phyloP scores from a whole-genome alignment of 2,113 vertebrate species.

The Pipa parva region DNA sequence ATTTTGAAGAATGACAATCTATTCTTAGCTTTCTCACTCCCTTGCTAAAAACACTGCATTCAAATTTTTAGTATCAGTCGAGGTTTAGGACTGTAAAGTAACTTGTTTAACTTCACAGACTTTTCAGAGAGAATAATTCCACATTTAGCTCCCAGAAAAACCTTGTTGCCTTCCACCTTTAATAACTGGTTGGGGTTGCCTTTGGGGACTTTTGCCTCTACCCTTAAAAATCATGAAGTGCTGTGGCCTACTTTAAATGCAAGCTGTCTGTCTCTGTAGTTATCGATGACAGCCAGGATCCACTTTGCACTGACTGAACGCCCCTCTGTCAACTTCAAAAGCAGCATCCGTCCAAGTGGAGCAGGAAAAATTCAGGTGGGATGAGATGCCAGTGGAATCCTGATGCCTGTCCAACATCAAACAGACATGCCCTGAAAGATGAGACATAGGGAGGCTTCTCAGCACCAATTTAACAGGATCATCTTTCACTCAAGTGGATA shows the following conservation, averaged over 20 bases:
- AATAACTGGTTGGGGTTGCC: constrained; percentile 18
- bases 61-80: no score
- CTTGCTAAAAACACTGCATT: constrained; percentile 26
- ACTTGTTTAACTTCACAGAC: constrained; percentile 24
- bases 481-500: constrained; percentile 43
- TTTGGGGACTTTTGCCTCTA: constrained; percentile 5
- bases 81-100: neutral
- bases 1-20: neutral
- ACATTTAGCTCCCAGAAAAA: constrained; percentile 8
- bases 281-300: constrained; percentile 36
- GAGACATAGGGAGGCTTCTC: constrained; percentile 32
- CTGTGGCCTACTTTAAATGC: constrained; percentile 7
- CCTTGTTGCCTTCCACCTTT: constrained; percentile 17
- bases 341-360: constrained; percentile 22
- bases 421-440: constrained; percentile 36
- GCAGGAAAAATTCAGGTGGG: constrained; percentile 33
- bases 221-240: constrained; percentile 8
- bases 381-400: constrained; percentile 35
- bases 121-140: neutral
- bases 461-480: constrained; percentile 43
- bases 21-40: neutral
- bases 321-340: constrained; percentile 37
- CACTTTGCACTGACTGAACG: constrained; percentile 23
- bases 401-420: constrained; percentile 42
- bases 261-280: constrained; percentile 24